These are phyloP conservation scores for Aphidius gifuensis DNA, from an alignment of 1,140 invertebrate genomes.

Conservation along the genomic window DNA sequence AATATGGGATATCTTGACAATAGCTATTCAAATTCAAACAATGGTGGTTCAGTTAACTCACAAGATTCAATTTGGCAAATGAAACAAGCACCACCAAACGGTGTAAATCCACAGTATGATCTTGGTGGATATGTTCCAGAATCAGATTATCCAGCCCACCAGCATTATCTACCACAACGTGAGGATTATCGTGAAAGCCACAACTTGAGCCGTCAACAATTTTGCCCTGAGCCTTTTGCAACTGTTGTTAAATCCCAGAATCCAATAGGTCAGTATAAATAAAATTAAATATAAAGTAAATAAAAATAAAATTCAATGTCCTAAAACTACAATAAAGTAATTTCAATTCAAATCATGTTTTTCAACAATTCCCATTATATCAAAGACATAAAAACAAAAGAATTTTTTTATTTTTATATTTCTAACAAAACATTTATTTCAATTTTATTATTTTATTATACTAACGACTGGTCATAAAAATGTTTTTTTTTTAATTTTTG, in stretches of 20 bases:
- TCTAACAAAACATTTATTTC: too few species aligned
- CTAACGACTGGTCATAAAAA: too few species aligned
- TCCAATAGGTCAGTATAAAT: conserved; percentile 68
- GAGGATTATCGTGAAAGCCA: conserved; percentile 73
- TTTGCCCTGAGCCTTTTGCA: conserved; percentile 80
- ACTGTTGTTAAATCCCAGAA: conserved; percentile 85
- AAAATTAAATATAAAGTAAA: not conserved
- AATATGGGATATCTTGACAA: conserved; percentile 88
- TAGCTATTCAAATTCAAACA: conserved; percentile 88
- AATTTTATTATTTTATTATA: too few species aligned
- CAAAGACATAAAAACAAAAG: too few species aligned
- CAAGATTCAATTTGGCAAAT: conserved; percentile 94
- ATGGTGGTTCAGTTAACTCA: conserved; percentile 88
- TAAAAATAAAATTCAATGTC: not conserved
- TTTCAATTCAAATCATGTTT: not conserved
- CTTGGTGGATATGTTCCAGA: conserved; percentile 80
- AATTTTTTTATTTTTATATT: too few species aligned
- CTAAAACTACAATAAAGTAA: not conserved
- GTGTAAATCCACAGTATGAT: conserved; percentile 69
- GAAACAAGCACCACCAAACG: conserved; percentile 74
- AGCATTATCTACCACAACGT: conserved; percentile 67
- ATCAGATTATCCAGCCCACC: conserved; percentile 78
- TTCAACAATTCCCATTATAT: not conserved
- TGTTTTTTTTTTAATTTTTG: not conserved
- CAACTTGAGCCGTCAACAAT: conserved; percentile 79